phyloP scores from a whole-genome alignment of 2,797 vertebrate genomes.

The Perodicticus potto region DNA sequence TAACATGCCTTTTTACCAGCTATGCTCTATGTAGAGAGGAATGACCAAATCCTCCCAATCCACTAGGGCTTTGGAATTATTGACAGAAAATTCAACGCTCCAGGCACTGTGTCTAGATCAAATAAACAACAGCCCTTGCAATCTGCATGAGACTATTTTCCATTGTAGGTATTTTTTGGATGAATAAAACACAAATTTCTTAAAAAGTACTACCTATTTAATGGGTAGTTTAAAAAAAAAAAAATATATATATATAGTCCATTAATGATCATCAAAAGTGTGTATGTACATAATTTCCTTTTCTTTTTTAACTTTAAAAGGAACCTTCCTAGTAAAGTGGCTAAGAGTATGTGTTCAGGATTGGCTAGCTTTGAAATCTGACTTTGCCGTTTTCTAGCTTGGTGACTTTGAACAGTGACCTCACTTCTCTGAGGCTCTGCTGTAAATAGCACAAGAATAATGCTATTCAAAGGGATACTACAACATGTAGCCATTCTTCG shows the following conservation, averaged over 20 bases:
- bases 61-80: neutral
- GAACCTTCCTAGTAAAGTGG: neutral
- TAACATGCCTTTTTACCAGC: neutral
- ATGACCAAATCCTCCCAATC: neutral
- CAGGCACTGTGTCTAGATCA: neutral
- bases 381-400: neutral
- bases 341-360: neutral
- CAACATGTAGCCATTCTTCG: neutral
- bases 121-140: neutral
- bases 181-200: neutral
- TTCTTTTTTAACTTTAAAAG: slow-evolving; percentile 55
- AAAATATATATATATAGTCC: neutral
- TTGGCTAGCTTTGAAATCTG: neutral
- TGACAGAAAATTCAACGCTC: neutral
- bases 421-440: neutral
- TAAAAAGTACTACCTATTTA: neutral
- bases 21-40: slow-evolving; percentile 5
- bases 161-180: neutral
- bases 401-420: neutral
- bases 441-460: neutral
- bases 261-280: neutral
- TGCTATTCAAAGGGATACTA: neutral
- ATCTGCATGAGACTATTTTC: neutral
- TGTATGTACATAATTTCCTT: neutral
- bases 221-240: neutral